Base-by-base conservation (phyloP, 2,113 vertebrate genomes). In the Rhinoderma darwinii region DNA sequence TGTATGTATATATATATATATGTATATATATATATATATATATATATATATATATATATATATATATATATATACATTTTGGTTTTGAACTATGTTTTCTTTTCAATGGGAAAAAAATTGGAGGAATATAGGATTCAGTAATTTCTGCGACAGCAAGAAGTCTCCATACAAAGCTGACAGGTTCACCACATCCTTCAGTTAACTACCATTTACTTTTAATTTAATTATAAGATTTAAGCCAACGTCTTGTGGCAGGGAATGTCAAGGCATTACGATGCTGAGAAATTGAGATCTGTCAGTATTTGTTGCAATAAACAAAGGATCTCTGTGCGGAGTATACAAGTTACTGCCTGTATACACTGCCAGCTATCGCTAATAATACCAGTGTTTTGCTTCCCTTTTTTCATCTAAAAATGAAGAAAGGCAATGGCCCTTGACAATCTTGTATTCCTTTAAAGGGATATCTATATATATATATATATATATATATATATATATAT, bases 121-220 rank as follows among this genome's bases (percentile, higher is more conserved):
- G 35, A 68, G 63, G 1, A 32, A 32, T 35, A 35, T 5, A 43
- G 35, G 32, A 35, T 35, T 68, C 63, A 68, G 32, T 20, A 35
- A 18, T 35, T 68, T 15, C 1, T n/a, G n/a, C 30, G 0, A 41
- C 11, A 73, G 32, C 2, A 43, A n/a, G 39, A 25, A 77, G 27
- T 32, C 74, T 77, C 14, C 27, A 80, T 27, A 61, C 25, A 63
- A 27, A 39, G 30, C 7, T 27, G 41, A 59, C 22, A 37, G 51
- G 39, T 44, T 82, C 44, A 81, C 54, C 54, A 82, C 78, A 27
- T 82, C 79, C 79, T 82, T 82, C 59, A 44, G 39, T 81, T 41
- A 63, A 63, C 79, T 63, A 39, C n/a, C 79, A 66, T 82, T 63
- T 82, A 41, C 5, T 30, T 27, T n/a, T 63, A 82, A 66, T 82